Evolutionary conservation across 2,113 vertebrate species (phyloP), one percentile per base, ranked within the genome.

Genomic region (Odocoileus hemionus): DNA sequence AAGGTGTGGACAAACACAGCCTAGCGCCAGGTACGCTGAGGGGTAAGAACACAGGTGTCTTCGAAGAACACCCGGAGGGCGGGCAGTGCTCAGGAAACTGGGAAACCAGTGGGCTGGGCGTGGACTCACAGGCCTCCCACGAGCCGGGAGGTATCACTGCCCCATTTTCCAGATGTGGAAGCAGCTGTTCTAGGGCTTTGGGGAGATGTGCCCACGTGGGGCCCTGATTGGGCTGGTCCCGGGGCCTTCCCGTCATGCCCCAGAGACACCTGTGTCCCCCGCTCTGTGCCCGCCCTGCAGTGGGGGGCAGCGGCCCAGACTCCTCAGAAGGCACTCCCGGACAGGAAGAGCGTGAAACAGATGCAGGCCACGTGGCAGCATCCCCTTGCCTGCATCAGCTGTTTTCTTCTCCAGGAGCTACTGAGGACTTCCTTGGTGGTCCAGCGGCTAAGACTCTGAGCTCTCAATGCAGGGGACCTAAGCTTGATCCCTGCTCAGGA

Each of bases 321-420:
- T 1, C 45, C 26, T 25, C 0, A 5, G 60, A 2, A 21, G n/a
- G 52, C 8, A 19, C 85, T 52, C 2, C 10, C 13, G 0, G 0
- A 12, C 21, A 70, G 39, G n/a, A 55, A n/a, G 80, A 39, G 15
- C 0, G 2, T 4, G 45, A 16, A 23, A 14, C 47, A 43, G 54
- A 50, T 1, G 2, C 0, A 76, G 64, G 36, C 15, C 6, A 0
- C 0, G 0, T 2, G 26, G 17, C 28, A 26, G 67, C 13, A 33
- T 21, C 76, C n/a, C 3, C 1, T 15, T 2, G 21, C 57, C 55
- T 2, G 1, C n/a, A 39, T 2, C 9, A 12, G 70, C 52, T 6
- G 7, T 33, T 60, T 26, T 30, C 6, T 19, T 3, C 54, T 43
- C 36, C n/a, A 74, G 70, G n/a, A 3, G 21, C 36, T 43, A 43